These are phyloP conservation scores for Rhamnusium bicolor DNA, from an alignment of 2,888 invertebrate species.

Conservation along the genomic window DNA sequence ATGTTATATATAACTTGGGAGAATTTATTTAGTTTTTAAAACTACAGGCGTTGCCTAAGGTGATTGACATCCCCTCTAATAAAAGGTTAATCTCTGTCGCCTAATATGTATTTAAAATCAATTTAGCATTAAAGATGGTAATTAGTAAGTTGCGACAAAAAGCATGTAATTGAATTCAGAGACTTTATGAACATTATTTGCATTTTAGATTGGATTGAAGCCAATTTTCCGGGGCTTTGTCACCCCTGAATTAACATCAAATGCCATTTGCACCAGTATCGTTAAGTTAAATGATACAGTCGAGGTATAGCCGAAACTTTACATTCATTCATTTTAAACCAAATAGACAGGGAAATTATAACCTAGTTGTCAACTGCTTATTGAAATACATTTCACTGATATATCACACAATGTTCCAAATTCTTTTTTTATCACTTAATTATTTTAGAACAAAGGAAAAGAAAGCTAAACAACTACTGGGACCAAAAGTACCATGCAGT, in stretches of 20 bases:
- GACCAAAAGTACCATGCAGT: too few relatives aligned
- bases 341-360: too few relatives aligned
- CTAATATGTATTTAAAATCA: slow-evolving; percentile 47
- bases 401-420: too few relatives aligned
- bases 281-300: slow-evolving; percentile 15
- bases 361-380: too few relatives aligned
- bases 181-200: slow-evolving; percentile 63
- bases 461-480: too few relatives aligned
- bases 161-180: slow-evolving; percentile 57
- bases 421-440: too few relatives aligned
- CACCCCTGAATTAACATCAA: slow-evolving; percentile 55
- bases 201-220: slow-evolving; percentile 68
- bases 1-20: too few relatives aligned
- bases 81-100: slow-evolving; percentile 11
- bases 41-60: not conserved
- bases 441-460: too few relatives aligned
- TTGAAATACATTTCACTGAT: too few relatives aligned
- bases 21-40: not conserved
- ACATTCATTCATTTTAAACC: not conserved
- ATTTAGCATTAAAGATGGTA: slow-evolving; percentile 48
- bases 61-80: slow-evolving; percentile 20
- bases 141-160: slow-evolving; percentile 52
- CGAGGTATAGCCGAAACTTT: not conserved
- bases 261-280: slow-evolving; percentile 53
- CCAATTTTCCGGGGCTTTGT: slow-evolving; percentile 67